A percentile compares a stretch with the other conserved stretches of the same genome.
Conservation (phyloP, 2,797 vertebrate species). For the Falco biarmicus region DNA sequence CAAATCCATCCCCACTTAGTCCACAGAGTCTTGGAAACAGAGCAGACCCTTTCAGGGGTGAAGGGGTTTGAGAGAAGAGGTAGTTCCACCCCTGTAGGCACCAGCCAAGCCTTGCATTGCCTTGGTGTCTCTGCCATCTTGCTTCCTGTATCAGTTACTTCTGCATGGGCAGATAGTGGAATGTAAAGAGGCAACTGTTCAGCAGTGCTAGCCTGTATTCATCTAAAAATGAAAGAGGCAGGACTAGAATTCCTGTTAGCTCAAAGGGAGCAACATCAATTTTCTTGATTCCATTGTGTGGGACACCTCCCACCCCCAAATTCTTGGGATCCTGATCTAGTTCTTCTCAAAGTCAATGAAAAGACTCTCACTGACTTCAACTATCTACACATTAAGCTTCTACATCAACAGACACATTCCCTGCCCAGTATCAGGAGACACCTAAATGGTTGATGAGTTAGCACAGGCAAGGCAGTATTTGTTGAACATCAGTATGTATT, state of each 20-base stretch:
- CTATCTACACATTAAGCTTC: neutral
- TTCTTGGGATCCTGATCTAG: neutral
- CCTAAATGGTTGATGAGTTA: neutral
- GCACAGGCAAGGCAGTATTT: neutral
- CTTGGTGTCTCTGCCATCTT: neutral
- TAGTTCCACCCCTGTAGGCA: neutral
- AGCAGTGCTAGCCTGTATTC: too few relatives aligned
- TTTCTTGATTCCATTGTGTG: neutral
- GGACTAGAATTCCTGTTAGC: neutral
- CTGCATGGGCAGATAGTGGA: neutral
- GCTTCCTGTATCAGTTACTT: neutral
- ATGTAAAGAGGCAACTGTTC: neutral
- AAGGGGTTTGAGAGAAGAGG: neutral
- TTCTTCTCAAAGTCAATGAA: neutral
- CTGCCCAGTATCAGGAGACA: neutral
- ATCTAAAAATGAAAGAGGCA: neutral
- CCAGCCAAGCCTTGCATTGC: neutral
- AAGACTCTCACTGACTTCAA: neutral
- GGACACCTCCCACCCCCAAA: accelerated
- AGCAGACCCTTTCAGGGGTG: neutral
- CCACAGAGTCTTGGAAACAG: neutral
- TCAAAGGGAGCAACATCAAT: neutral
- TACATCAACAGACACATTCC: neutral
- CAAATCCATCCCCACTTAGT: neutral
- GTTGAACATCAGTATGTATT: neutral